phyloP scores from a whole-genome alignment of 1,140 invertebrate genomes.

The Pemphigus obesinymphae region DNA sequence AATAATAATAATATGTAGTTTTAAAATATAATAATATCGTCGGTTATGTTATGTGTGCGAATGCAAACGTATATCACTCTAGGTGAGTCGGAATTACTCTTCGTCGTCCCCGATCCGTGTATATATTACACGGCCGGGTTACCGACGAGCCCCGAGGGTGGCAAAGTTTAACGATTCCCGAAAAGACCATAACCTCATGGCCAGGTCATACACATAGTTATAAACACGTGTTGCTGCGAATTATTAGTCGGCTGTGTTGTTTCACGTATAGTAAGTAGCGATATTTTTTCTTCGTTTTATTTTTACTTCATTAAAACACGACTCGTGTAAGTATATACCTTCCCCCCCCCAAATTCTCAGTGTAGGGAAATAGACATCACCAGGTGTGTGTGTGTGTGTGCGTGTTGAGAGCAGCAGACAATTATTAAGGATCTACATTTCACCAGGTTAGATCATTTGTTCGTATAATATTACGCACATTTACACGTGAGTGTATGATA shows the following conservation, averaged over 20 bases:
- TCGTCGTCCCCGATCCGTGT: too few species aligned
- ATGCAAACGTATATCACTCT: too few species aligned
- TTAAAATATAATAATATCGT: too few species aligned
- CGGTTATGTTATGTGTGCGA: too few species aligned
- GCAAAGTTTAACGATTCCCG: conserved; percentile 15
- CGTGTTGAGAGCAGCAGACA: neutral
- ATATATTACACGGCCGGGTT: neutral
- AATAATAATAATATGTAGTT: too few species aligned
- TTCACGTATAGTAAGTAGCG: neutral
- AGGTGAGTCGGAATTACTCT: neutral
- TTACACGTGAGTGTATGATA: too few species aligned
- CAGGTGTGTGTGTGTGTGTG: rapidly evolving
- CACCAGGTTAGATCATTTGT: too few species aligned
- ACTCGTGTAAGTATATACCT: neutral
- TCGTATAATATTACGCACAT: too few species aligned
- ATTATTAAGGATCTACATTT: neutral
- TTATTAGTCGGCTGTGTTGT: neutral
- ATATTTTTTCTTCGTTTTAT: too few species aligned
- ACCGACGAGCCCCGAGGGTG: neutral
- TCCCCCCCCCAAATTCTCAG: neutral
- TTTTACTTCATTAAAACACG: neutral
- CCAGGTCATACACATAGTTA: neutral
- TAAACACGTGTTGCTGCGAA: neutral
- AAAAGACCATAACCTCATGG: neutral
- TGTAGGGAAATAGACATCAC: neutral